These are phyloP conservation scores for Synergus japonicus DNA, from an alignment of 2,888 invertebrate genomes.

Conservation along the genomic window DNA sequence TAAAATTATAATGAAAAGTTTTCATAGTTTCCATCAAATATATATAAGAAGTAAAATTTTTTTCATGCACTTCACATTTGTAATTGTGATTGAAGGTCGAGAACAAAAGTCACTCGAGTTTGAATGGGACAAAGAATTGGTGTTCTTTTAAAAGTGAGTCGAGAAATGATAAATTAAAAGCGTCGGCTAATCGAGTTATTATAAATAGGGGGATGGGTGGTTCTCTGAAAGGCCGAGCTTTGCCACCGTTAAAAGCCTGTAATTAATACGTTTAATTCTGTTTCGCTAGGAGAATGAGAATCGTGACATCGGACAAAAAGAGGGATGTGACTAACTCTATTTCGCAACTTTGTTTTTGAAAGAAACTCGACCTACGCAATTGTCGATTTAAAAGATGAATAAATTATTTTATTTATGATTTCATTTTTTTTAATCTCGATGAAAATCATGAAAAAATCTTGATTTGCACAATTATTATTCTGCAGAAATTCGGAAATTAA, in stretches of 20 bases:
- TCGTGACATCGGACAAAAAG: slow-evolving; percentile 51
- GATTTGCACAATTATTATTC: not conserved
- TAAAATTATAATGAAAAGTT: too few relatives aligned
- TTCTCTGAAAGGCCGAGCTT: slow-evolving; percentile 49
- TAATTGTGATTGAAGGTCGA: not conserved
- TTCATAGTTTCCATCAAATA: too few relatives aligned
- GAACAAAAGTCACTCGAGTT: not conserved
- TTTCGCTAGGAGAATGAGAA: slow-evolving; percentile 52
- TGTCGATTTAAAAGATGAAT: not conserved
- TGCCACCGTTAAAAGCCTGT: slow-evolving; percentile 68
- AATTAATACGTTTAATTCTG: slow-evolving; percentile 72
- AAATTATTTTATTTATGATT: not conserved
- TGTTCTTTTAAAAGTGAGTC: slow-evolving; percentile 30
- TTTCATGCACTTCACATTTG: not conserved
- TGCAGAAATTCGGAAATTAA: not conserved
- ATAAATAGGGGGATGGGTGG: slow-evolving; percentile 64
- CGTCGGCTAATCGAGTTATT: slow-evolving; percentile 69
- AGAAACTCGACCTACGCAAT: not conserved
- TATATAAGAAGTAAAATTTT: not conserved
- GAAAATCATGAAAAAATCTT: too few relatives aligned
- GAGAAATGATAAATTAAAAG: slow-evolving; percentile 66
- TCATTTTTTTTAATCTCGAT: too few relatives aligned
- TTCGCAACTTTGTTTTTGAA: slow-evolving; percentile 25
- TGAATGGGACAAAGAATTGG: slow-evolving; percentile 3
- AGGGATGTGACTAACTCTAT: slow-evolving; percentile 27